These are phyloP conservation scores for Prunella fulvescens DNA, from an alignment of 2,113 vertebrate genomes.

Conservation along the genomic window DNA sequence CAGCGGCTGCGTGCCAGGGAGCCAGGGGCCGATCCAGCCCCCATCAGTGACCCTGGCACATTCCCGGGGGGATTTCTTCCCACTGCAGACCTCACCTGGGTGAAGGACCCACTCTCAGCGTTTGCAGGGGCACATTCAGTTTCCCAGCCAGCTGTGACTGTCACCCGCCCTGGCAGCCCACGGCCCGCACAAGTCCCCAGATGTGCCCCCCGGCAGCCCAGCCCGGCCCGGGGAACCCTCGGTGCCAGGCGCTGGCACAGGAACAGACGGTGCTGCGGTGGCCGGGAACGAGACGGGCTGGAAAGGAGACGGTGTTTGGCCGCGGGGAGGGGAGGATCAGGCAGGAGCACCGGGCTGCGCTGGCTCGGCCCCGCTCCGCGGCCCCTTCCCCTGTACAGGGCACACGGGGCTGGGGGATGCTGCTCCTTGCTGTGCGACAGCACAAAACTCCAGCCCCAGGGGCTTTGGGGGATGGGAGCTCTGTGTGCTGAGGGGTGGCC, in stretches of 20 bases:
- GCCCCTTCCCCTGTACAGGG: background rate
- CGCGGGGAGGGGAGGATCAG: background rate
- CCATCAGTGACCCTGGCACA: rapidly evolving
- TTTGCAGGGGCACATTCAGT: background rate
- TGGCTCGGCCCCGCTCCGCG: background rate
- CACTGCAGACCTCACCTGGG: too few species aligned
- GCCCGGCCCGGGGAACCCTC: background rate
- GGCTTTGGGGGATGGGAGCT: background rate
- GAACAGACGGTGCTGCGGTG: background rate
- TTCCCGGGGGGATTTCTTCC: background rate
- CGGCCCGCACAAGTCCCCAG: background rate
- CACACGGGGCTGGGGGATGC: background rate
- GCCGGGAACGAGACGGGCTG: background rate
- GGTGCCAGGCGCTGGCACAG: background rate
- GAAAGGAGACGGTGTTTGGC: background rate
- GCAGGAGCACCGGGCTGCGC: background rate
- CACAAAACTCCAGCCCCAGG: background rate
- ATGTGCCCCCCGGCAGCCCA: rapidly evolving
- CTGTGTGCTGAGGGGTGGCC: background rate
- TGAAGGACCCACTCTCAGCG: background rate
- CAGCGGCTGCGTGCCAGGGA: background rate
- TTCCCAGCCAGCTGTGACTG: background rate
- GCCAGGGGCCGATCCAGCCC: background rate
- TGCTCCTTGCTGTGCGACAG: background rate
- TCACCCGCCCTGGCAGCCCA: background rate